A percentile compares a stretch with the other conserved stretches of the same genome.
Conservation (phyloP, 2,113 vertebrate genomes). For the Lepisosteus osseus region DNA sequence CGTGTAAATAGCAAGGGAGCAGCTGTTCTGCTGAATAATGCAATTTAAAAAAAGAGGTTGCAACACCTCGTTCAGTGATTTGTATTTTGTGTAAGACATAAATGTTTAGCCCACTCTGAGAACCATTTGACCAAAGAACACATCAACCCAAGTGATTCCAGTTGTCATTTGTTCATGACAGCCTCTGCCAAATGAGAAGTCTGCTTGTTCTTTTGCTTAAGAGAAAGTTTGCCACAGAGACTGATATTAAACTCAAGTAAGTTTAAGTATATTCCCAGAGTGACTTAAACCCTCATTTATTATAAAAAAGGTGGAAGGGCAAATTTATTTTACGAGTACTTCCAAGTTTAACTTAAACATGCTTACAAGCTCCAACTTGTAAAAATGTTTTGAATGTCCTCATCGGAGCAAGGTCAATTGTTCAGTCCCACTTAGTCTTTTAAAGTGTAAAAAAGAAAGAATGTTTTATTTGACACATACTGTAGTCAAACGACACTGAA, state of each 20-base stretch:
- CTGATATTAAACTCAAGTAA: conserved; percentile 3
- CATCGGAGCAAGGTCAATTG: no score
- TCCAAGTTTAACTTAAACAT: not conserved
- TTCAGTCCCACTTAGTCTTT: no score
- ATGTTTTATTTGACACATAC: not conserved
- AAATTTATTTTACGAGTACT: not conserved
- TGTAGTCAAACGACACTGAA: no score
- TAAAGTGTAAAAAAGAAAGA: no score
- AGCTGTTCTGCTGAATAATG: conserved; percentile 44
- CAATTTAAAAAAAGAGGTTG: conserved; percentile 47
- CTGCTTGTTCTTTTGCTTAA: not conserved
- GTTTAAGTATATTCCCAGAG: not conserved
- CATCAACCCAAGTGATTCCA: not conserved
- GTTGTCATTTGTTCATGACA: not conserved
- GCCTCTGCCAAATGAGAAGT: conserved; percentile 2
- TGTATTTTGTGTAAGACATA: not conserved
- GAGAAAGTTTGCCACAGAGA: not conserved
- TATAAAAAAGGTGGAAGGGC: not conserved
- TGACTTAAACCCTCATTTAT: not conserved
- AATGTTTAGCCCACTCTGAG: no score
- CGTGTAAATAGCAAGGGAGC: conserved; percentile 47
- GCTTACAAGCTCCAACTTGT: not conserved
- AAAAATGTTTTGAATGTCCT: no score
- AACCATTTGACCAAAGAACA: not conserved
- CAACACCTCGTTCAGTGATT: conserved; percentile 26